phyloP scores from a whole-genome alignment of 2,888 invertebrate species.

The Platynereis dumerilii region DNA sequence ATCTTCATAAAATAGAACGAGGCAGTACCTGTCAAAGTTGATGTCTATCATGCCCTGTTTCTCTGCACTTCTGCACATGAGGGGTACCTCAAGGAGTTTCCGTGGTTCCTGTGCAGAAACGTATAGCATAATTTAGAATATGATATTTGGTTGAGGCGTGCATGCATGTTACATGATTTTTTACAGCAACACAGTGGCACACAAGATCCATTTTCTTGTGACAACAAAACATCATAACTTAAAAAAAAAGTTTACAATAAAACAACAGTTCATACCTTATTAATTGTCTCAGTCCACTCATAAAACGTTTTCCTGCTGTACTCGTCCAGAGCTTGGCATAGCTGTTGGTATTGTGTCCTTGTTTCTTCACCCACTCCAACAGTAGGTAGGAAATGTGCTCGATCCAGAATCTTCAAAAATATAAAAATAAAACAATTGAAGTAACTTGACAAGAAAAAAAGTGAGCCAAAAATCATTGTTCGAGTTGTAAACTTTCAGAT shows the following conservation, averaged over 20 bases:
- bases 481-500: too few species aligned
- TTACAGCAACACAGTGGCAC: too few species aligned
- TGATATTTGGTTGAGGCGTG: too few species aligned
- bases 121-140: neutral
- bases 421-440: too few species aligned
- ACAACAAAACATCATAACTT: neutral
- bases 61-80: slow-evolving; percentile 76
- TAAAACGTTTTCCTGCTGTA: slow-evolving; percentile 67
- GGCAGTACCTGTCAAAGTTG: slow-evolving; percentile 80
- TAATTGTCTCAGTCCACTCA: slow-evolving; percentile 63
- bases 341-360: slow-evolving; percentile 71
- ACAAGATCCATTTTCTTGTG: too few species aligned
- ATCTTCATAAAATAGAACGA: too few species aligned
- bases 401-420: slow-evolving; percentile 69
- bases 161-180: too few species aligned
- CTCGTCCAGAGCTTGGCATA: slow-evolving; percentile 61
- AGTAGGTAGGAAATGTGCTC: slow-evolving; percentile 79
- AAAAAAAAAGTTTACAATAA: neutral
- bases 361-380: slow-evolving; percentile 78
- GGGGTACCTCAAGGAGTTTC: slow-evolving; percentile 70
- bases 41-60: slow-evolving; percentile 69
- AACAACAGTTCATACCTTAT: slow-evolving; percentile 43
- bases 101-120: slow-evolving; percentile 55
- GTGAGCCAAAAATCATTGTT: too few species aligned
- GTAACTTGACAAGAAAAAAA: too few species aligned